Evolutionary conservation across 2,888 invertebrate genomes (phyloP).

Genomic region (Stenodera caucasica): DNA sequence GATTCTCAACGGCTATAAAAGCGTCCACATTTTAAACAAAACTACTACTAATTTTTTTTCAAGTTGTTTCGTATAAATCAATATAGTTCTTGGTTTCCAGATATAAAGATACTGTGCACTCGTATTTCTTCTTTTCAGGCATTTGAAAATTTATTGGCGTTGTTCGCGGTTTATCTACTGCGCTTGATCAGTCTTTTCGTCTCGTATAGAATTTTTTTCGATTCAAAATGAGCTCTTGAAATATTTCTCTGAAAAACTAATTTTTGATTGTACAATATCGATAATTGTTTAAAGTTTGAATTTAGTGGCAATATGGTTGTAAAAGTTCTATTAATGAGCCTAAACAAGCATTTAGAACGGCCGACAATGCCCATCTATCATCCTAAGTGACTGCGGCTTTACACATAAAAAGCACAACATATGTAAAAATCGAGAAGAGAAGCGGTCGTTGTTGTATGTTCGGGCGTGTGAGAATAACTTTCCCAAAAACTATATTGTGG

Average conservation of each 20-base stretch:
- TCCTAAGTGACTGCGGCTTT: slow-evolving; percentile 47
- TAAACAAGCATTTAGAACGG: slow-evolving; percentile 44
- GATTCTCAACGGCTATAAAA: background rate
- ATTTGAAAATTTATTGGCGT: slow-evolving; percentile 36
- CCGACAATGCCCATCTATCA: slow-evolving; percentile 45
- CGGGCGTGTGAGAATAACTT: slow-evolving; percentile 46
- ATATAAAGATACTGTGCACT: slow-evolving; percentile 42
- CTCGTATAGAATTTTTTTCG: slow-evolving; percentile 12
- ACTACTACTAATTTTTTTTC: slow-evolving; percentile 20
- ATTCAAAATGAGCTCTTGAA: slow-evolving; percentile 13
- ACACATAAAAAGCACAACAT: slow-evolving; percentile 41
- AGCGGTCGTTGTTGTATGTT: slow-evolving; percentile 32
- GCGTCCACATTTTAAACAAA: slow-evolving; percentile 15
- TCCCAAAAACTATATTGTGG: slow-evolving; percentile 38
- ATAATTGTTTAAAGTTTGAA: background rate
- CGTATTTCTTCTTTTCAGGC: slow-evolving; percentile 37
- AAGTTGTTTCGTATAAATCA: slow-evolving; percentile 38
- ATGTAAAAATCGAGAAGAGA: slow-evolving; percentile 40
- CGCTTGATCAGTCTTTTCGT: slow-evolving; percentile 19
- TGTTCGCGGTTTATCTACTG: slow-evolving; percentile 33
- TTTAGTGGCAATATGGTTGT: slow-evolving; percentile 2
- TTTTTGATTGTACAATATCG: background rate
- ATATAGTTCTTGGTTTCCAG: slow-evolving; percentile 40
- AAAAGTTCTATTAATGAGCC: slow-evolving; percentile 40
- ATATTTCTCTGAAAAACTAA: background rate